phyloP scores from a whole-genome alignment of 2,113 vertebrate species.

The mouse (Mus musculus) region DNA sequence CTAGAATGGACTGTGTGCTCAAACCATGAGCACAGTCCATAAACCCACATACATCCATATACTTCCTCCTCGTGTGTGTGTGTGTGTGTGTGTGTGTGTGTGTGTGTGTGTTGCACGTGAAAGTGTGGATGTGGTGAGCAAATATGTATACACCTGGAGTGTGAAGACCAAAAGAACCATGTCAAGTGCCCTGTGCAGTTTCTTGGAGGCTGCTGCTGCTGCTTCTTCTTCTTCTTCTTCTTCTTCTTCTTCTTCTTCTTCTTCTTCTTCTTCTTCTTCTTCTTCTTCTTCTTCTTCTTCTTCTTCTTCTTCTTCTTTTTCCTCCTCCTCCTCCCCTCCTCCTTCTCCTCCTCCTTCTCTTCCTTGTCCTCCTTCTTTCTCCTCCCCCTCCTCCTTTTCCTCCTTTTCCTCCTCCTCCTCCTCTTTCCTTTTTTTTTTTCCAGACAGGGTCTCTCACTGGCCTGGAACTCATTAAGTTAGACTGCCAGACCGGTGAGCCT shows the following conservation, averaged over 20 bases:
- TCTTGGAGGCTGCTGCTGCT: no score
- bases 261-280: no score
- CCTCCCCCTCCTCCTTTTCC: no score
- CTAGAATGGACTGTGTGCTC: not conserved
- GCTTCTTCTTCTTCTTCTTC: no score
- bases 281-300: no score
- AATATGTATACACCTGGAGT: not conserved
- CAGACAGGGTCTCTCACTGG: not conserved
- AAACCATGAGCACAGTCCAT: not conserved
- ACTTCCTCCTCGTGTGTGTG: not conserved
- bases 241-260: no score
- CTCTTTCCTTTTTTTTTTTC: not conserved
- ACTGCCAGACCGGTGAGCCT: not conserved
- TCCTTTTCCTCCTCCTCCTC: no score
- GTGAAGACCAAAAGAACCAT: not conserved
- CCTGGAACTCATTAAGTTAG: not conserved
- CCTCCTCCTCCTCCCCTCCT: no score
- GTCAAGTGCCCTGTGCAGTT: not conserved
- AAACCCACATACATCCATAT: not conserved
- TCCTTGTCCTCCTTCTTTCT: no score
- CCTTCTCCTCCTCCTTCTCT: no score
- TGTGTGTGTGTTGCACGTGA: not conserved
- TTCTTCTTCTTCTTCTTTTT: no score
- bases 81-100: not conserved
- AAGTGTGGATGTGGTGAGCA: not conserved